phyloP scores from a whole-genome alignment of 2,888 invertebrate genomes.

The Pandemis corylana region DNA sequence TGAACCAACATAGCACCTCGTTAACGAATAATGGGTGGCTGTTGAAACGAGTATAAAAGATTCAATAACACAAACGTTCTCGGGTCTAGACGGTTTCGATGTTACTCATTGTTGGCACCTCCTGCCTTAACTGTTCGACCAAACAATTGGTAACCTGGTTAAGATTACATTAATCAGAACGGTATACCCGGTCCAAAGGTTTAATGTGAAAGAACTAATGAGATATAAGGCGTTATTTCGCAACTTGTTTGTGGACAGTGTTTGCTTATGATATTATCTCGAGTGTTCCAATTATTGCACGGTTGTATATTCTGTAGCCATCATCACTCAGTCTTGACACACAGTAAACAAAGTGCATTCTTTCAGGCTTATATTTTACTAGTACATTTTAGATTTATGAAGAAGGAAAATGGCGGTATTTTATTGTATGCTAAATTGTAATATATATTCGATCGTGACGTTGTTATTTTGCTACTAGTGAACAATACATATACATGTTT shows the following conservation, averaged over 20 bases:
- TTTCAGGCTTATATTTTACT: constrained; percentile 22
- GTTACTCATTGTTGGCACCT: constrained; percentile 41
- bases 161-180: constrained; percentile 25
- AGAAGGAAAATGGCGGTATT: too few species aligned
- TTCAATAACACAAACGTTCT: constrained; percentile 47
- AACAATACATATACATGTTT: too few species aligned
- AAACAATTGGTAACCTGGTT: constrained; percentile 32
- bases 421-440: too few species aligned
- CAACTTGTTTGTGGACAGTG: constrained; percentile 22
- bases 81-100: constrained; percentile 45
- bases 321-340: constrained; percentile 29
- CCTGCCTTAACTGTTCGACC: constrained; percentile 21
- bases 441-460: too few species aligned
- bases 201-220: not conserved
- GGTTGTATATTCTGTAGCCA: constrained; percentile 15
- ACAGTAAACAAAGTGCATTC: constrained; percentile 4
- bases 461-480: too few species aligned
- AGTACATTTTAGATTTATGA: too few species aligned
- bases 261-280: constrained; percentile 30
- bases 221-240: constrained; percentile 24
- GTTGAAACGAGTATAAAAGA: constrained; percentile 58
- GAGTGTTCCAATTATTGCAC: constrained; percentile 27
- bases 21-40: constrained; percentile 63
- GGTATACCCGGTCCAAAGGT: not conserved
- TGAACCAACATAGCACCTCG: constrained; percentile 46